Percentiles rank a stretch among this genome's conserved stretches.
Conservation (phyloP, 2,113 vertebrate genomes). For the Prunella fulvescens region DNA sequence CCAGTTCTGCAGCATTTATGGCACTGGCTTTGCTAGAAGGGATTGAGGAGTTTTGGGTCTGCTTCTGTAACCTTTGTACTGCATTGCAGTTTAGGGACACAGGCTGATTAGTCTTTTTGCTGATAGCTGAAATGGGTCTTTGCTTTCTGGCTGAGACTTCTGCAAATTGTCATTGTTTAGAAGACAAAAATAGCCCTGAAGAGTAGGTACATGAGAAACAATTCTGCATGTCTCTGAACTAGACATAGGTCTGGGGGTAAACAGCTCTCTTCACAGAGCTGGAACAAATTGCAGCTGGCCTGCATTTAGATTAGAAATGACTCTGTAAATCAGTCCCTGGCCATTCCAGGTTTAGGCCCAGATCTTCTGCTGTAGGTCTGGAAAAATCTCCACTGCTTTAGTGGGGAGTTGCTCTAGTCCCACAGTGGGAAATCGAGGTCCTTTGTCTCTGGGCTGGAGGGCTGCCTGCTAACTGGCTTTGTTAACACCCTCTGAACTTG, state of each 20-base stretch:
- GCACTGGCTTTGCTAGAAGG: background rate
- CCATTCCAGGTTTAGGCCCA: background rate
- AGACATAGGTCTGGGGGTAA: background rate
- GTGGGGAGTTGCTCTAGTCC: background rate
- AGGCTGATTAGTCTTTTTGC: background rate
- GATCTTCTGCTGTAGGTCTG: background rate
- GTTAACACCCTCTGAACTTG: background rate
- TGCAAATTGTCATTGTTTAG: background rate
- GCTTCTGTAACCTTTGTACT: background rate
- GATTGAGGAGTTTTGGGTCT: background rate
- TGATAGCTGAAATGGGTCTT: background rate
- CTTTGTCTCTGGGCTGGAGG: background rate
- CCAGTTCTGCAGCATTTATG: background rate
- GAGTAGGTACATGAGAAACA: background rate
- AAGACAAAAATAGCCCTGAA: background rate
- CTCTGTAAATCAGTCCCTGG: background rate
- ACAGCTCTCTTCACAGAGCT: background rate
- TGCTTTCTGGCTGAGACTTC: background rate
- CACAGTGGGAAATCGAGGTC: background rate
- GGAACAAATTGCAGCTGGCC: background rate
- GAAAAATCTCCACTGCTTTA: background rate
- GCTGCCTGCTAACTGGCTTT: background rate
- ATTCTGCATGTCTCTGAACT: background rate
- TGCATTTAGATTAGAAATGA: background rate
- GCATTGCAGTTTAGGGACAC: background rate